These are phyloP conservation scores for Drosophila mercatorum DNA, from an alignment of 2,888 invertebrate species.

Conservation along the genomic window DNA sequence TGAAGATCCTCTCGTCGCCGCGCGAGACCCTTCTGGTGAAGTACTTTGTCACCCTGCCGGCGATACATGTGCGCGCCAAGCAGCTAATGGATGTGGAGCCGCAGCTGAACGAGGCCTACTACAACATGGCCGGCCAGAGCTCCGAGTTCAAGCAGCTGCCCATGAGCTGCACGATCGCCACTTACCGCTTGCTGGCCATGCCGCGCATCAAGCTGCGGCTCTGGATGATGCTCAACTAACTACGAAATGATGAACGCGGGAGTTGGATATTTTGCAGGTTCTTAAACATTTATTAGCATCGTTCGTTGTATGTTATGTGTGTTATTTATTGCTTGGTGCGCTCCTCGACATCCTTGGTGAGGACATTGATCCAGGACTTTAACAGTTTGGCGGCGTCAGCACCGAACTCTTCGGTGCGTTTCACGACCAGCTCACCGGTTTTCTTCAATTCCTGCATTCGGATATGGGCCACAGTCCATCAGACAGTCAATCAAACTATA, in stretches of 20 bases:
- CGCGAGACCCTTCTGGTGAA: not conserved
- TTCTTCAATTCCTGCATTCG: constrained; percentile 13
- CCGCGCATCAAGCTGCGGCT: constrained; percentile 36
- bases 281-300: constrained; percentile 35
- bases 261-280: constrained; percentile 29
- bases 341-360: not conserved
- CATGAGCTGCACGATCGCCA: constrained; percentile 13
- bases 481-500: not conserved
- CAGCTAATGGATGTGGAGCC: constrained; percentile 23
- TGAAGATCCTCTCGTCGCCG: constrained; percentile 11
- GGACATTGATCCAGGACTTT: not conserved
- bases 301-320: constrained; percentile 11
- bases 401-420: not conserved
- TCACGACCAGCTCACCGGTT: not conserved
- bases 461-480: no score
- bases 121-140: not conserved
- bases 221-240: constrained; percentile 40
- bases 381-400: not conserved
- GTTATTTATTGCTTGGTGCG: constrained; percentile 12
- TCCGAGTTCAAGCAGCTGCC: constrained; percentile 8
- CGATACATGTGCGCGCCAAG: not conserved
- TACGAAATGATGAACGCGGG: not conserved
- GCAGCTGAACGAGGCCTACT: constrained; percentile 2
- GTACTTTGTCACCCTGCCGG: constrained; percentile 35
- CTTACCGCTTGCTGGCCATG: constrained; percentile 42